Evolutionary conservation across 1,140 invertebrate species (phyloP).

Genomic region (Neelides sp.): DNA sequence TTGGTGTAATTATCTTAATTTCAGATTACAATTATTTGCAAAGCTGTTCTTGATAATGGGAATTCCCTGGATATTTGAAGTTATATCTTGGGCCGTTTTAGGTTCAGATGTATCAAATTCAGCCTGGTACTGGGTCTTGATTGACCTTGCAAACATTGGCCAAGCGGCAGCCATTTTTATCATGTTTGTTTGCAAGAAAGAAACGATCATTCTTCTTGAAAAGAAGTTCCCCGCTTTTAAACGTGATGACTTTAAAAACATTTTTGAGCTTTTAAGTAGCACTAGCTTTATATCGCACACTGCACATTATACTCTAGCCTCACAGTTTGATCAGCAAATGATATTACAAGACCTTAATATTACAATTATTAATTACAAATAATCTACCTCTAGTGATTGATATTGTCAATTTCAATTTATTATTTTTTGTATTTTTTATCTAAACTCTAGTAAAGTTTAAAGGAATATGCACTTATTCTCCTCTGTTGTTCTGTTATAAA

Average conservation of each 20-base stretch:
- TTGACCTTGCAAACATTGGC: slow-evolving; percentile 58
- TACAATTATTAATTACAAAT: too few species aligned
- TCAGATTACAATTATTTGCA: slow-evolving; percentile 48
- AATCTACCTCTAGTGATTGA: too few species aligned
- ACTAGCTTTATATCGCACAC: too few species aligned
- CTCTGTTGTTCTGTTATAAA: too few species aligned
- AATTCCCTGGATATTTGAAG: slow-evolving; percentile 57
- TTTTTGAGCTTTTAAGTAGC: too few species aligned
- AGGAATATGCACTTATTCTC: too few species aligned
- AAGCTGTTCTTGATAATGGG: slow-evolving; percentile 61
- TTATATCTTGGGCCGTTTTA: slow-evolving; percentile 43
- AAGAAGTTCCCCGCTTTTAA: slow-evolving; percentile 7
- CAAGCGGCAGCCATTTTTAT: slow-evolving; percentile 81
- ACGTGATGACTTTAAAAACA: slow-evolving; percentile 11
- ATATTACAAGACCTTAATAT: too few species aligned
- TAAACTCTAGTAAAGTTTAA: too few species aligned
- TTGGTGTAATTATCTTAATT: slow-evolving; percentile 24
- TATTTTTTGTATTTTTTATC: too few species aligned
- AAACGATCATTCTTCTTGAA: slow-evolving; percentile 6
- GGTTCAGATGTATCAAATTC: slow-evolving; percentile 2
- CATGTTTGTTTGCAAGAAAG: slow-evolving; percentile 60
- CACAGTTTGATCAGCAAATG: too few species aligned
- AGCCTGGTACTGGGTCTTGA: slow-evolving; percentile 34
- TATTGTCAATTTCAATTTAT: too few species aligned
- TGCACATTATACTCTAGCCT: too few species aligned